Evolutionary conservation across 1,140 invertebrate species (phyloP).

Genomic region (Drosophila ogumai): DNA sequence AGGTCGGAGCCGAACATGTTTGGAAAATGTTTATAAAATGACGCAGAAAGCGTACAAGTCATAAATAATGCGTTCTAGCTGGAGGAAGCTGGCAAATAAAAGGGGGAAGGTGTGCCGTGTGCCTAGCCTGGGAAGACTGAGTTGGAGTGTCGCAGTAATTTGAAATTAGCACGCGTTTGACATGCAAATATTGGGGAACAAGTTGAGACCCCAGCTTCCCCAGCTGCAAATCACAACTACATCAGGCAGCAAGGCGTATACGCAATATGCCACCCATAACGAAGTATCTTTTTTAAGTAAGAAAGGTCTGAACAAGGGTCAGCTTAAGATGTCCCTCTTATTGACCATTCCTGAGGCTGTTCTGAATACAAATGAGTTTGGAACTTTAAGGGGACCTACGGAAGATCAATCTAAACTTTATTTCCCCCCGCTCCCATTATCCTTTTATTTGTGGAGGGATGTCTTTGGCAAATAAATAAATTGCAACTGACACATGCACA

Average conservation of each 20-base stretch:
- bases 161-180: conserved; percentile 78
- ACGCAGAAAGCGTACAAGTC: conserved; percentile 79
- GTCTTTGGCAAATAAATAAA: conserved; percentile 70
- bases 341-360: conserved; percentile 4
- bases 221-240: conserved; percentile 39
- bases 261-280: conserved; percentile 28
- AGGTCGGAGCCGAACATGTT: conserved; percentile 61
- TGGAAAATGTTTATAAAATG: conserved; percentile 83
- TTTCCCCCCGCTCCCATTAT: conserved; percentile 5
- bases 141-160: conserved; percentile 73
- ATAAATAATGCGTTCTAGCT: conserved; percentile 75
- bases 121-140: background rate
- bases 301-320: conserved; percentile 19
- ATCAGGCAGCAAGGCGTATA: conserved; percentile 27
- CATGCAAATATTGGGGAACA: conserved; percentile 70
- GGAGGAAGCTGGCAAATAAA: background rate
- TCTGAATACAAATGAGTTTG: conserved; percentile 21
- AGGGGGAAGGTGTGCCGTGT: background rate
- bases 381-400: background rate
- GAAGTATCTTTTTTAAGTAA: background rate
- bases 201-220: conserved; percentile 28
- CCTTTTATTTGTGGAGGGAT: conserved; percentile 6
- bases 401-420: conserved; percentile 15
- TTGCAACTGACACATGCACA: conserved; percentile 69
- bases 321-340: conserved; percentile 15